Evolutionary conservation across 2,113 vertebrate genomes (phyloP).

Genomic region (Conger conger): DNA sequence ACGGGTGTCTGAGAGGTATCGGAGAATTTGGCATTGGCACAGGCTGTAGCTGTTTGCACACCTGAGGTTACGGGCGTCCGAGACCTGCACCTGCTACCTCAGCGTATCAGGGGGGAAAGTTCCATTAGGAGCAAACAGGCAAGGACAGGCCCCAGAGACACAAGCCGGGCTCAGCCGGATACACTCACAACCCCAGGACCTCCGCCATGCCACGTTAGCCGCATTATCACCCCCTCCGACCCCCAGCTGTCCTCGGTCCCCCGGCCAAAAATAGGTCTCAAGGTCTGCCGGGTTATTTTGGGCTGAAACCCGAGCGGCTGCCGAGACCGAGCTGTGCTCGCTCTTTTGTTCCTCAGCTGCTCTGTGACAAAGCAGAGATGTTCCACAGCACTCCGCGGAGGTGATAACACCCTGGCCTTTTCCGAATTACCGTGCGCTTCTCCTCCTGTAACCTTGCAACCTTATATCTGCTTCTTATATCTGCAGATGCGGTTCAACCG

Average conservation of each 20-base stretch:
- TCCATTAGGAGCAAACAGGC: background rate
- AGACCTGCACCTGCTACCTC: background rate
- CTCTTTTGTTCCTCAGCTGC: constrained; percentile 46
- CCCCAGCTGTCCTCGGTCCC: constrained; percentile 21
- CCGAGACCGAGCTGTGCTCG: constrained; percentile 40
- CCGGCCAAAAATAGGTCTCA: constrained; percentile 27
- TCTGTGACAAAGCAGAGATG: constrained; percentile 37
- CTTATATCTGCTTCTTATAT: background rate
- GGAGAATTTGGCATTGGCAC: too few relatives aligned
- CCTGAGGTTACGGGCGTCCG: background rate
- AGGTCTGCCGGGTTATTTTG: constrained; percentile 46
- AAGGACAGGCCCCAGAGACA: background rate
- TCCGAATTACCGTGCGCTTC: background rate
- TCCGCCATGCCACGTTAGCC: background rate
- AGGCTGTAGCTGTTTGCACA: too few relatives aligned
- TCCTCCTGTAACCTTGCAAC: background rate
- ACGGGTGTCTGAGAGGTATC: background rate
- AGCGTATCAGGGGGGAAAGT: background rate
- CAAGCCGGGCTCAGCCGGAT: too few relatives aligned
- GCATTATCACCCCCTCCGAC: background rate
- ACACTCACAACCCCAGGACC: too few relatives aligned
- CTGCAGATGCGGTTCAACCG: background rate
- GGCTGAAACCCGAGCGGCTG: constrained; percentile 41
- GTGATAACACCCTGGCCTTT: background rate
- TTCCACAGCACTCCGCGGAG: constrained; percentile 10